phyloP scores from a whole-genome alignment of 2,888 invertebrate species.

The Bellardia bayeri region DNA sequence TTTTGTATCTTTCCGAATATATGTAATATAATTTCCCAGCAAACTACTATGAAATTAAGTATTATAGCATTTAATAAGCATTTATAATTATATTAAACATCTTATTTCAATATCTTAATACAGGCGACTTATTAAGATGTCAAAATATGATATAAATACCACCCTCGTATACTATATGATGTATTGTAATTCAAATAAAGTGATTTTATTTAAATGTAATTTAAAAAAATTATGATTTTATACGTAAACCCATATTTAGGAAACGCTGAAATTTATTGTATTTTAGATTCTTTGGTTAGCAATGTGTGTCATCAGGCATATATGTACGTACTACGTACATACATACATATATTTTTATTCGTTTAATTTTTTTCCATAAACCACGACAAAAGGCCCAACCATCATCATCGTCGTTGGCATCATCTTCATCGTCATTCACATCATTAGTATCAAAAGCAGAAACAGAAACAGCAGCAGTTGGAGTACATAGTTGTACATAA shows the following conservation, averaged over 20 bases:
- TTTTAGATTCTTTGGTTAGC: slow-evolving; percentile 8
- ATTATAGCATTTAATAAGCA: no score
- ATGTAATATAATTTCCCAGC: no score
- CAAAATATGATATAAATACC: no score
- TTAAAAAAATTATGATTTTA: not conserved
- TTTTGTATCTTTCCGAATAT: no score
- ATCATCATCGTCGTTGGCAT: slow-evolving; percentile 34
- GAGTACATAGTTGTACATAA: slow-evolving; percentile 41
- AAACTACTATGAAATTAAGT: no score
- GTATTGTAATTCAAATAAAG: not conserved
- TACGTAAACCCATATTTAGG: slow-evolving; percentile 20
- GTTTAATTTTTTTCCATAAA: slow-evolving; percentile 32
- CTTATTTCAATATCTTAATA: no score
- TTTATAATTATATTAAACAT: no score
- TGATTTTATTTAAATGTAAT: not conserved
- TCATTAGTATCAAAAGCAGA: slow-evolving; percentile 49
- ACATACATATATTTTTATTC: not conserved
- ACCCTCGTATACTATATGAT: not conserved
- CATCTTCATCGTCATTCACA: slow-evolving; percentile 18
- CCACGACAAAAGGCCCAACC: slow-evolving; percentile 48
- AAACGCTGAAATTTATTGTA: slow-evolving; percentile 33
- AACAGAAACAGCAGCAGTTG: slow-evolving; percentile 25
- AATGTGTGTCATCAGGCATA: slow-evolving; percentile 53
- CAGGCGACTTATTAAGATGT: no score
- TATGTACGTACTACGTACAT: not conserved